Base-by-base conservation (phyloP, 1,140 invertebrate genomes). In the Apis laboriosa region DNA sequence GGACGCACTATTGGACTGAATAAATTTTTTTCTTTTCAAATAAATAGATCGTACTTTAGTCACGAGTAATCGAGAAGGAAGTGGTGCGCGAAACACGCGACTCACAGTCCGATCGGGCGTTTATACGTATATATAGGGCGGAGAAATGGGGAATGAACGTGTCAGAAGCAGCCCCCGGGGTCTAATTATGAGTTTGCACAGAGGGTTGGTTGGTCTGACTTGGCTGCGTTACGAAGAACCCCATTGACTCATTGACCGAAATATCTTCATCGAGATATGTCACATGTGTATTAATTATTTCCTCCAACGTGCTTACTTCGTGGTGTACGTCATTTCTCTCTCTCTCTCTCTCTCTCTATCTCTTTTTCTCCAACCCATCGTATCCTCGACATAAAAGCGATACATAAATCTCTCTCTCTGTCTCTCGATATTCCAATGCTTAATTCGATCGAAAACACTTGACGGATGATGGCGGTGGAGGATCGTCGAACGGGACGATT, bases 121-220 rank as follows among this genome's bases (percentile, higher is more conserved):
- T 28, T 28, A 17, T 64, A 64, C 28, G 9, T 77, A 55, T 77
- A 78, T 80, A 78, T 58, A 77, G 91, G 91, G 90, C 89, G 89
- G 86, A 88, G 88, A 89, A 88, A 90, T 83, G 83, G 89, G 92
- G 92, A 92, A 93, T 92, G 92, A 92, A 93, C 90, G 92, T 93
- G 93, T 94, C 93, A 94, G 89, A 90, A 93, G 83, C 93, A 94
- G 93, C 90, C 92, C 91, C 92, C 84, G 83, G 92, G 90, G 92
- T 92, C 92, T 93, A 93, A 92, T 94, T 94, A 94, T 93, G 92
- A 93, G 92, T 91, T 93, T 90, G 88, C 90, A 90, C 88, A 91
- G 90, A 85, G 91, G 92, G 89, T 91, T 75, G 85, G 88, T 89
- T 89, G 86, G 86, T 80, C 91, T 43, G 84, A 86, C 85, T 88